Evolutionary conservation across 1,140 invertebrate species (phyloP).

Genomic region (Heliothis virescens): DNA sequence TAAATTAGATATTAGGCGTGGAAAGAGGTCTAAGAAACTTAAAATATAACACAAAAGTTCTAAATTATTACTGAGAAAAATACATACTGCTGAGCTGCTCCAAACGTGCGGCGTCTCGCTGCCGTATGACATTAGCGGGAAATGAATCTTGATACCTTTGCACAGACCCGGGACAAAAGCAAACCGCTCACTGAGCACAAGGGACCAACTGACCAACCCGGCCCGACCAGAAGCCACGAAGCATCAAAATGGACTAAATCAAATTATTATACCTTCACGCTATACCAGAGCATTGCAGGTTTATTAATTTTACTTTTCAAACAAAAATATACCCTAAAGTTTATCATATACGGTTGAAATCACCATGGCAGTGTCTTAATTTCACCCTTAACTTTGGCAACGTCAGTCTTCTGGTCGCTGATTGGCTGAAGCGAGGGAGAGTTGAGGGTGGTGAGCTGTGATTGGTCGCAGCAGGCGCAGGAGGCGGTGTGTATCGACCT

Average conservation of each 20-base stretch:
- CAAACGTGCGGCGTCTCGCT: slow-evolving; percentile 84
- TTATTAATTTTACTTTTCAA: slow-evolving; percentile 68
- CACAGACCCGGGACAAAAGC: slow-evolving; percentile 65
- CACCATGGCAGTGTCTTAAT: slow-evolving; percentile 15
- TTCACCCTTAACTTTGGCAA: slow-evolving; percentile 60
- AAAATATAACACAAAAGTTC: neutral
- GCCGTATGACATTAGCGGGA: slow-evolving; percentile 85
- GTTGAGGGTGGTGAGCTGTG: slow-evolving; percentile 60
- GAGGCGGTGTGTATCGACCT: slow-evolving; percentile 69
- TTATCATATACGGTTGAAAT: slow-evolving; percentile 31
- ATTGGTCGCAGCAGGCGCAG: slow-evolving; percentile 73
- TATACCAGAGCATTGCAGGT: slow-evolving; percentile 55
- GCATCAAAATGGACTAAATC: slow-evolving; percentile 74
- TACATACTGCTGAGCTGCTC: slow-evolving; percentile 78
- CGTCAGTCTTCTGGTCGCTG: slow-evolving; percentile 70
- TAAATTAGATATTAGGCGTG: no score
- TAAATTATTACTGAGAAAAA: neutral
- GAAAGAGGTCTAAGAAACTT: neutral
- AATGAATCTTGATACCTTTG: slow-evolving; percentile 83
- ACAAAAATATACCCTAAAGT: slow-evolving; percentile 49
- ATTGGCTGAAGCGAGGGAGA: slow-evolving; percentile 72
- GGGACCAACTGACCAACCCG: neutral
- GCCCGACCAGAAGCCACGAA: slow-evolving; percentile 53
- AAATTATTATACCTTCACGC: slow-evolving; percentile 70
- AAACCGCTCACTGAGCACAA: neutral